These are phyloP conservation scores for Decapterus maruadsi DNA, from an alignment of 2,797 vertebrate species.

Conservation along the genomic window DNA sequence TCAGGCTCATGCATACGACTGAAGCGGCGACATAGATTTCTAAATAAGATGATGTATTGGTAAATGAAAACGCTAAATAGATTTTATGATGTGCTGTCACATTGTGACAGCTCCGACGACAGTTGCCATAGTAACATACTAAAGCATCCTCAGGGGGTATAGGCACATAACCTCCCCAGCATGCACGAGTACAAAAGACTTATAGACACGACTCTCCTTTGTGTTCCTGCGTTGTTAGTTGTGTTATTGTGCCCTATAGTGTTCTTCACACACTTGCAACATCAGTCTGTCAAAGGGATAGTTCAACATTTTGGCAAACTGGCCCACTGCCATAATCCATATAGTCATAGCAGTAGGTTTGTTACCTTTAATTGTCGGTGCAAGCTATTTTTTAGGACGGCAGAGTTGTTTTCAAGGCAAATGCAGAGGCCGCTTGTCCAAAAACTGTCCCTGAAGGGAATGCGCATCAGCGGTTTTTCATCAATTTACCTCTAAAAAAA, in stretches of 20 bases:
- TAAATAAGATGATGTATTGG: neutral
- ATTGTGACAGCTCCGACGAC: neutral
- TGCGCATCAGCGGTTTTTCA: too few species aligned
- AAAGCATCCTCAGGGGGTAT: too few species aligned
- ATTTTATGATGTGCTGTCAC: neutral
- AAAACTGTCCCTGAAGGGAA: too few species aligned
- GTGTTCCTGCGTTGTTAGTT: neutral
- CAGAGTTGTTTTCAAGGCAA: too few species aligned
- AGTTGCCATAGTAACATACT: neutral
- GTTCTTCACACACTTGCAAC: neutral
- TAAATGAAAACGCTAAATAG: neutral
- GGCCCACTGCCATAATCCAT: too few species aligned
- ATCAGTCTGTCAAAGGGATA: neutral
- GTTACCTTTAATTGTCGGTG: too few species aligned
- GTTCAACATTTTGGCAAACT: too few species aligned
- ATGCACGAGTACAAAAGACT: neutral
- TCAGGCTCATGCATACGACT: constrained; percentile 21
- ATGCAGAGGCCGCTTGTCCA: too few species aligned
- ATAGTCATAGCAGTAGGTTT: too few species aligned
- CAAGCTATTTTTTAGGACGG: too few species aligned
- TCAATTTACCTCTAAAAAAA: too few species aligned
- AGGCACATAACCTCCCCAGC: too few species aligned
- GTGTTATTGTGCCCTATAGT: neutral
- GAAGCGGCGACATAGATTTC: neutral
- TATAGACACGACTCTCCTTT: neutral